Conservation (phyloP, 1,140 invertebrate species). For the Aphaenogaster rudis region DNA sequence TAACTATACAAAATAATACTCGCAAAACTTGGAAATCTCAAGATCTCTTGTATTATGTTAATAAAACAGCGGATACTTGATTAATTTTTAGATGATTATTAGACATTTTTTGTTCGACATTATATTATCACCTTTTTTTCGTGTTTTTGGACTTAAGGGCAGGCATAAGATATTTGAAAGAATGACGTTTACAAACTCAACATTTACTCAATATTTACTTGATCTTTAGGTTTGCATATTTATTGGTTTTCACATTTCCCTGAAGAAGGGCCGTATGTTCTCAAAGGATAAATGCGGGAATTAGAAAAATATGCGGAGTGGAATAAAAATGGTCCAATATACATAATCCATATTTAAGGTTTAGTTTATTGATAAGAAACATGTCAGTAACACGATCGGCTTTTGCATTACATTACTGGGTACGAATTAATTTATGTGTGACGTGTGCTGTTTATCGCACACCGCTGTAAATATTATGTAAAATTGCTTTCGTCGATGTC, state of each 20-base stretch:
- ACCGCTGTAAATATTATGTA: constrained; percentile 59
- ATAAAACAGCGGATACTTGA: constrained; percentile 10
- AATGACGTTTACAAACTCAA: not conserved
- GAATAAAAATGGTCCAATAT: not conserved
- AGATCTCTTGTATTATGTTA: constrained; percentile 11
- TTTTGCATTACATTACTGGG: constrained; percentile 59
- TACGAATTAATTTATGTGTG: constrained; percentile 61
- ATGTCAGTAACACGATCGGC: constrained; percentile 54
- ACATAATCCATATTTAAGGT: constrained; percentile 47
- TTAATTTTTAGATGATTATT: constrained; percentile 26
- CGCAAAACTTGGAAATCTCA: not conserved
- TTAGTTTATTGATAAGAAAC: constrained; percentile 65
- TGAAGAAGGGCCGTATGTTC: not conserved
- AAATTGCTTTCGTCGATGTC: constrained; percentile 59
- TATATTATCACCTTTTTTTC: not conserved
- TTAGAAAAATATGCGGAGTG: not conserved
- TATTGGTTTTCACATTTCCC: constrained; percentile 12
- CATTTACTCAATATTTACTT: constrained; percentile 14
- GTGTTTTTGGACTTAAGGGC: not conserved
- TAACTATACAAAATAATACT: constrained; percentile 33
- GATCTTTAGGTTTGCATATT: not conserved
- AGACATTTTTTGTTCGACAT: not conserved
- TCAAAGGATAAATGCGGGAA: not conserved
- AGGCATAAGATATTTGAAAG: not conserved
- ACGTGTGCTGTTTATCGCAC: constrained; percentile 47